A percentile compares a stretch with the other conserved stretches of the same genome.
Evolutionary conservation across 2,888 invertebrate species (phyloP).

Genomic region (Rhodophaea formosa): DNA sequence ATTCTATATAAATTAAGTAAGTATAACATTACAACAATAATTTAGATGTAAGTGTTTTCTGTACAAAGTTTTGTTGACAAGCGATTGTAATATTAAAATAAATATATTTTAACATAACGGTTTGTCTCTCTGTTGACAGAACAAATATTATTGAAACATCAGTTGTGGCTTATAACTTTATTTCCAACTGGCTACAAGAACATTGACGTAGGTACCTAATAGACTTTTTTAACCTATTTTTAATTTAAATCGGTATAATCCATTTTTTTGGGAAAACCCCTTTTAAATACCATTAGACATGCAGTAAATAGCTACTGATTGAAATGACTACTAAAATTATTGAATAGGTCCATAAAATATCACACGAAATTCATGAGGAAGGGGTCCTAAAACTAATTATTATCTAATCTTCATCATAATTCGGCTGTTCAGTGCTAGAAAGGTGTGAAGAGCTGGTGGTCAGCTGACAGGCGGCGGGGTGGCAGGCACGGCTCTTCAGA

Average conservation of each 20-base stretch:
- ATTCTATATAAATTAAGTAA: conserved; percentile 15
- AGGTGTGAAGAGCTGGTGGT: conserved; percentile 25
- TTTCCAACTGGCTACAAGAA: background rate
- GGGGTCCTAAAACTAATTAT: background rate
- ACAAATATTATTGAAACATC: background rate
- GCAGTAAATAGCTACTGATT: background rate
- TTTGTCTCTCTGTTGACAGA: background rate
- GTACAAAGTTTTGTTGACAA: conserved; percentile 60
- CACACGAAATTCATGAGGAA: background rate
- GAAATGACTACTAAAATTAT: background rate
- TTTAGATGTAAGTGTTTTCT: conserved; percentile 41
- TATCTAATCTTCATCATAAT: conserved; percentile 19
- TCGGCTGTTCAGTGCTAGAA: conserved; percentile 20
- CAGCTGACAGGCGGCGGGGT: conserved; percentile 51
- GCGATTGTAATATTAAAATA: conserved; percentile 26
- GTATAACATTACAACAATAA: conserved; percentile 25
- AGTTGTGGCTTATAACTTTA: background rate
- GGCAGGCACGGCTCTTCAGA: conserved; percentile 61
- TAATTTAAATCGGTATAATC: no score
- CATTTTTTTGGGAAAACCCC: background rate
- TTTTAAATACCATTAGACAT: background rate
- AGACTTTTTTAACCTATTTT: no score
- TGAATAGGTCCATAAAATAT: background rate
- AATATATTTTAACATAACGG: conserved; percentile 12
- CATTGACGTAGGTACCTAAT: background rate